phyloP scores from a whole-genome alignment of 2,797 vertebrate genomes.

The Steatocranus sp. region DNA sequence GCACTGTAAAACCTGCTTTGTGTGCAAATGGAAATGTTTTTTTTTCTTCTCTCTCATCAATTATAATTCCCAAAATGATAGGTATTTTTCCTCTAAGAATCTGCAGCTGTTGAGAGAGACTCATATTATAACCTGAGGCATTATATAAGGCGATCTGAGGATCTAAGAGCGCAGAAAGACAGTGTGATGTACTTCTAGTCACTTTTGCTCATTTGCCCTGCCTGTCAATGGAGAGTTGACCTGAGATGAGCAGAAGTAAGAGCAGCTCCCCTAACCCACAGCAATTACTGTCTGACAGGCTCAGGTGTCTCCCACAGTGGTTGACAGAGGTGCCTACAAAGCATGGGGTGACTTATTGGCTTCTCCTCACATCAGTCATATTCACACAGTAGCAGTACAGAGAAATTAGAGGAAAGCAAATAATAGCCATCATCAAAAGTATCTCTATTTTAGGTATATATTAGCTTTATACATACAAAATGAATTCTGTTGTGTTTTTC shows the following conservation, averaged over 20 bases:
- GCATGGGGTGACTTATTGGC: background rate
- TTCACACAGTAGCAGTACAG: background rate
- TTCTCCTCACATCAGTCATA: constrained; percentile 1
- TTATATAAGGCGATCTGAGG: background rate
- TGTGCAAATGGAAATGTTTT: background rate
- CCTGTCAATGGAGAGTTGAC: constrained; percentile 52
- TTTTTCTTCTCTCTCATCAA: background rate
- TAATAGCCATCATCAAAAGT: background rate
- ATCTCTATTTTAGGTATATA: background rate
- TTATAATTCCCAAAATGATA: background rate
- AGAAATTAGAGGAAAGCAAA: background rate
- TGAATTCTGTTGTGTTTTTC: background rate
- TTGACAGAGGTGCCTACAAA: constrained; percentile 23
- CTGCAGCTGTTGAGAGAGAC: background rate
- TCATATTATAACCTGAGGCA: background rate
- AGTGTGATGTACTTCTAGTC: background rate
- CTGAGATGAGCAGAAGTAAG: constrained; percentile 29
- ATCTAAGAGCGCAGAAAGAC: background rate
- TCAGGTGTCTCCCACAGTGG: constrained; percentile 29
- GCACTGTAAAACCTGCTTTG: background rate
- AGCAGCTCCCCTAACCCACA: constrained; percentile 46
- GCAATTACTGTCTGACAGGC: constrained; percentile 64
- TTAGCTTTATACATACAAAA: background rate
- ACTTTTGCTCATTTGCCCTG: constrained; percentile 26
- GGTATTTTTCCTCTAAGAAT: background rate